Percentiles rank a stretch among this genome's conserved stretches.
Evolutionary conservation across 2,797 vertebrate species (phyloP).

Genomic region (Arremon aurantiirostris): DNA sequence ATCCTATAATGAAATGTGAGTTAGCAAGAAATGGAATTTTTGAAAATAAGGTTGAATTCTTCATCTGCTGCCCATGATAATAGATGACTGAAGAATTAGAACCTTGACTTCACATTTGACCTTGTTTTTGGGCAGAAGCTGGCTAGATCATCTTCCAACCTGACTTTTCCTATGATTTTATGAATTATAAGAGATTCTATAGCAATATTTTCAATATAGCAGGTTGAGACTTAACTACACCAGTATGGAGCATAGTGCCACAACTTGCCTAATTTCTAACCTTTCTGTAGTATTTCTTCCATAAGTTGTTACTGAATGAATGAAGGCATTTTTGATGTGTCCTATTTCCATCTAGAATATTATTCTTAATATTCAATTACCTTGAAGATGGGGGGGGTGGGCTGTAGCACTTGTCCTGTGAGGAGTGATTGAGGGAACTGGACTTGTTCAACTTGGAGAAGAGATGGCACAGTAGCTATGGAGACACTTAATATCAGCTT

Average conservation of each 20-base stretch:
- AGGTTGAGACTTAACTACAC: not conserved
- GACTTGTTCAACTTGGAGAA: not conserved
- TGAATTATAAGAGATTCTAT: not conserved
- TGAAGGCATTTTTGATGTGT: not conserved
- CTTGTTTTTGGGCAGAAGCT: not conserved
- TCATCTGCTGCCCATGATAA: not conserved
- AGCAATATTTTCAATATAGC: not conserved
- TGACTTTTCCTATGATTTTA: not conserved
- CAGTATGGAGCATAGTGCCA: not conserved
- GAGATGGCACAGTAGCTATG: not conserved
- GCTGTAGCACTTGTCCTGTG: not conserved
- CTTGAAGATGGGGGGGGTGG: not conserved
- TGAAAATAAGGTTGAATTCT: not conserved
- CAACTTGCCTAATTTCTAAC: not conserved
- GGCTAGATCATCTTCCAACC: not conserved
- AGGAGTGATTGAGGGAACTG: not conserved
- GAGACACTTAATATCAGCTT: not conserved
- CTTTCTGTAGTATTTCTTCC: not conserved
- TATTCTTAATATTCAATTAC: not conserved
- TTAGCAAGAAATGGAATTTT: not conserved
- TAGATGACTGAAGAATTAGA: not conserved
- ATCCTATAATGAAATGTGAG: slow-evolving; percentile 3
- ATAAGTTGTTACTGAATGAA: not conserved
- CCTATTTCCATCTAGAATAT: not conserved
- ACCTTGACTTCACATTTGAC: not conserved